Base-by-base conservation (phyloP, 2,888 invertebrate species). In the Hirtodrosophila alboralis region DNA sequence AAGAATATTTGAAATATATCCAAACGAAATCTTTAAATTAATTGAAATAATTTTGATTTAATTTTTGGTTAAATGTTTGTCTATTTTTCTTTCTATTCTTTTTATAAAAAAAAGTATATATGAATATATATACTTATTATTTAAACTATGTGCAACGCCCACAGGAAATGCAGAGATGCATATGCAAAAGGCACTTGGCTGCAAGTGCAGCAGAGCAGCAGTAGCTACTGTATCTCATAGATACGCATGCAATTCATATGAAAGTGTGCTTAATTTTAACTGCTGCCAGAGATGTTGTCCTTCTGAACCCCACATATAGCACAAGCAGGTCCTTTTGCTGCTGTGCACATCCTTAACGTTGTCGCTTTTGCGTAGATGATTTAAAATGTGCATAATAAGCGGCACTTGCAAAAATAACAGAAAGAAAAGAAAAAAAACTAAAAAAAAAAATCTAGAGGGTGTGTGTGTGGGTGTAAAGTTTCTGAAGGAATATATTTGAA, bases 321-420 rank as follows among this genome's bases (percentile, higher is more conserved):
- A n/a, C n/a, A n/a, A n/a, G n/a, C n/a, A n/a, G n/a, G 3, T 26
- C 37, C 31, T 7, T 18, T 18, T 2, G n/a, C 41, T 7, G 9
- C 23, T 16, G 10, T 14, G 37, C 13, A 28, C 12, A 13, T 48
- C 37, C 27, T 38, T 31, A 28, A n/a, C 23, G 16, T 27, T 21
- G 66, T 79, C 60, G 83, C 58, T 57, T n/a, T n/a, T 65, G 81
- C 74, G 69, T 80, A 70, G 80, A 86, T 84, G 74, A 83, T 86
- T 83, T 84, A 84, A 83, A 83, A 83, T 83, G 81, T 83, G 81
- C 81, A 83, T 83, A 83, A 85, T 86, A 80, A 80, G 86, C 73
- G 80, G 76, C 79, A 79, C 85, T 78, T 81, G 74, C 59, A 59
- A 61, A 80, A 60, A 56, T 33, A 44, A 28, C 59, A 53, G 8